Evolutionary conservation across 2,888 invertebrate species (phyloP), one percentile per base, ranked within the genome.

Genomic region (Oxytorus armatus): DNA sequence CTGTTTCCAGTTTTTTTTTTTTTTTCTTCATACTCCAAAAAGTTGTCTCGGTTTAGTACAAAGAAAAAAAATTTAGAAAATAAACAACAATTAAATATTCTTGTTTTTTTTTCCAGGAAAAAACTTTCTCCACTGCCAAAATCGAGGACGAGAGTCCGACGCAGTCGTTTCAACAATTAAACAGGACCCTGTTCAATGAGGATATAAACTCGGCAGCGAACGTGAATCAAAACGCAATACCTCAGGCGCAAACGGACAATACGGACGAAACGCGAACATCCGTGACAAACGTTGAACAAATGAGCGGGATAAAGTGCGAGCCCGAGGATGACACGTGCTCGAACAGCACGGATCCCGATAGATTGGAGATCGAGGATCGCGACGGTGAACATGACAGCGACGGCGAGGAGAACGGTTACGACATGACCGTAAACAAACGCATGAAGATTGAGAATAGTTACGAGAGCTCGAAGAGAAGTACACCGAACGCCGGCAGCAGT

Each of bases 261-360:
- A 86, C 89, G 79, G 90, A 91, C 70, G 84, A 89, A 75, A 49
- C 14, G 63, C 44, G 57, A 8, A 57, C 18, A 11, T 18, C 49
- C 65, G 21, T 49, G 36, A 21, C 16, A 14, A 70, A 61, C 21
- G 33, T 36, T 36, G 69, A 55, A 44, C 69, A 42, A 33, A 29
- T 61, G 8, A 36, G 49, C n/a, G 55, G 49, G 74, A 87, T 90
- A 55, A 90, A 93, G 66, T 92, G 93, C 33, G 93, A 93, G 72
- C 94, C 94, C 83, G 94, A 94, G 53, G 94, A 94, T 88, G 94
- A 94, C 87, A 93, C 94, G 83, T 95, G 94, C 90, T 95, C 95
- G 90, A 95, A 95, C 89, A 95, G 95, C 84, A 96, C 96, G 0
- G 96, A 96, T 92, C 95, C 95, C 1, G 96, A 95, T 85, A 93